Conservation (phyloP, 2,888 invertebrate species). For the Epinotia demarniana region DNA sequence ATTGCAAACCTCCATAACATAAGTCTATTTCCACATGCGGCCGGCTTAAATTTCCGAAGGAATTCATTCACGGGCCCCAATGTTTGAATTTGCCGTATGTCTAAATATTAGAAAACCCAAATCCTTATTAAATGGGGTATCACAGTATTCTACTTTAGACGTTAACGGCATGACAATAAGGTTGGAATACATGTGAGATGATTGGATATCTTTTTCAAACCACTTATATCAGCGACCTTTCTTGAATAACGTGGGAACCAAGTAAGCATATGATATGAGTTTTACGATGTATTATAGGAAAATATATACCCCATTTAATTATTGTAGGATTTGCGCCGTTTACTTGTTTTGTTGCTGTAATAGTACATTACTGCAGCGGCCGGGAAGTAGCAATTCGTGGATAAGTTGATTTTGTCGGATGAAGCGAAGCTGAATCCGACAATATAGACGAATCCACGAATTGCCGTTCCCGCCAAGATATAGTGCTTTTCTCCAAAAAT, state of each 20-base stretch:
- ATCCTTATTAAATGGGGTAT: slow-evolving; percentile 29
- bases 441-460: too few relatives aligned
- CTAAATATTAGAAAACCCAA: slow-evolving; percentile 40
- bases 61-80: slow-evolving; percentile 31
- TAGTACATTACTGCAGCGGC: too few relatives aligned
- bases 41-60: slow-evolving; percentile 30
- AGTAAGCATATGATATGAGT: slow-evolving; percentile 16
- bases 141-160: neutral
- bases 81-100: slow-evolving; percentile 44
- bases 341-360: too few relatives aligned
- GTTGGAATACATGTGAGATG: neutral
- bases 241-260: slow-evolving; percentile 28
- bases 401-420: too few relatives aligned
- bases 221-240: slow-evolving; percentile 34
- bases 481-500: too few relatives aligned
- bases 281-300: slow-evolving; percentile 17
- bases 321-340: neutral
- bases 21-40: slow-evolving; percentile 15
- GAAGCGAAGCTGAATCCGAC: too few relatives aligned
- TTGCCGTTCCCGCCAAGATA: too few relatives aligned
- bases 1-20: slow-evolving; percentile 2
- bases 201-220: slow-evolving; percentile 22
- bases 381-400: too few relatives aligned
- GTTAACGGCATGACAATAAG: neutral
- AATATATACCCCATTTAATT: neutral